Conservation (phyloP, 2,888 invertebrate species). For the Branchipolynoe longqiensis region DNA sequence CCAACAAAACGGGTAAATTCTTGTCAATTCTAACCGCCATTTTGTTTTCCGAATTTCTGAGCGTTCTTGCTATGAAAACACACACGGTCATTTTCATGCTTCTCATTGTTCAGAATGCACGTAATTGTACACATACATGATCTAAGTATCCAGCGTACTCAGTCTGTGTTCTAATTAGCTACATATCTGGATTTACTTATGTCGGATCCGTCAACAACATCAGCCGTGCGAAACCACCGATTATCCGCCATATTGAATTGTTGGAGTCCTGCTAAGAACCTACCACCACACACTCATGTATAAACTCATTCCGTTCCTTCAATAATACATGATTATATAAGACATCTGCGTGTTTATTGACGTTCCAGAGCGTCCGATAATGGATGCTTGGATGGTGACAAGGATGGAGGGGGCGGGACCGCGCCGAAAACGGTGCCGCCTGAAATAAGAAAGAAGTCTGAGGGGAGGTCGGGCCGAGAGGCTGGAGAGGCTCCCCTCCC, state of each 20-base stretch:
- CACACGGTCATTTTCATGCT: not conserved
- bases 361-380: not conserved
- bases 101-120: too few relatives aligned
- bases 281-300: too few relatives aligned
- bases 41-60: conserved; percentile 48
- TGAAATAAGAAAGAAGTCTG: conserved; percentile 5
- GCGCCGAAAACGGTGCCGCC: not conserved
- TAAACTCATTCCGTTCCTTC: too few relatives aligned
- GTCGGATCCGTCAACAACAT: too few relatives aligned
- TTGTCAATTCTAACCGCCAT: conserved; percentile 53
- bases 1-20: conserved; percentile 51
- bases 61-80: not conserved
- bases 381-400: not conserved
- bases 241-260: conserved; percentile 55
- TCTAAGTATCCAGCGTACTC: too few relatives aligned
- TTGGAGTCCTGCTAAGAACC: not conserved
- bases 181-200: too few relatives aligned
- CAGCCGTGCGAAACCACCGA: too few relatives aligned
- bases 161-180: too few relatives aligned
- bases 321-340: not conserved
- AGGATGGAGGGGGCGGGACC: not conserved
- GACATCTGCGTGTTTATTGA: not conserved
- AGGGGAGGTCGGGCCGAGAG: conserved; percentile 27
- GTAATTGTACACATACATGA: too few relatives aligned
- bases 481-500: conserved; percentile 31